Conservation (phyloP, 2,113 vertebrate species). For the Tragelaphus scriptus region DNA sequence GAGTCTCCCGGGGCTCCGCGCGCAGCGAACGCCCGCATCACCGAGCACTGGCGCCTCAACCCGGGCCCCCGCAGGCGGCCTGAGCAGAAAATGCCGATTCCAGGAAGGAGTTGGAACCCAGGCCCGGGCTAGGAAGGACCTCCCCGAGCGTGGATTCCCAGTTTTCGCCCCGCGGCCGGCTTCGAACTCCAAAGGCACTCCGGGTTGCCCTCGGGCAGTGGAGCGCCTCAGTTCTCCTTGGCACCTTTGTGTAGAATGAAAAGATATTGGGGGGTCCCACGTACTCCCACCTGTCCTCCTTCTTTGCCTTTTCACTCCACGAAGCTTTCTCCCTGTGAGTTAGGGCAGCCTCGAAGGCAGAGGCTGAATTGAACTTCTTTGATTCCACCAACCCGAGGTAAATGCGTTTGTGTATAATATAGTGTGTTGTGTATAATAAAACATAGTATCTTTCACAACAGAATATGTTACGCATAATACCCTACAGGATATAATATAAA, state of each 20-base stretch:
- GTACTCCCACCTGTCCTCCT: background rate
- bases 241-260: background rate
- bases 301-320: background rate
- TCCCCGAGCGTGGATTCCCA: background rate
- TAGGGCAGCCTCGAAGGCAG: background rate
- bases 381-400: background rate
- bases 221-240: background rate
- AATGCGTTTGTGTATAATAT: background rate
- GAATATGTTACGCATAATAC: background rate
- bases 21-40: accelerated
- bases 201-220: too few species aligned
- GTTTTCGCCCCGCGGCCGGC: accelerated
- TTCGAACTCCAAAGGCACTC: background rate
- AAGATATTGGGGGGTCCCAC: background rate
- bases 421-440: background rate
- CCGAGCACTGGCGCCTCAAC: accelerated
- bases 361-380: background rate
- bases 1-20: background rate
- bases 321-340: background rate
- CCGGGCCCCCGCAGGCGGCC: background rate
- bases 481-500: background rate
- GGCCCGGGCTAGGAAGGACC: accelerated
- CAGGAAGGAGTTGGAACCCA: background rate
- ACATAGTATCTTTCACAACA: background rate
- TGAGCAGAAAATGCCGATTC: background rate